Base-by-base conservation (phyloP, 2,888 invertebrate genomes). In the Pocota personata region DNA sequence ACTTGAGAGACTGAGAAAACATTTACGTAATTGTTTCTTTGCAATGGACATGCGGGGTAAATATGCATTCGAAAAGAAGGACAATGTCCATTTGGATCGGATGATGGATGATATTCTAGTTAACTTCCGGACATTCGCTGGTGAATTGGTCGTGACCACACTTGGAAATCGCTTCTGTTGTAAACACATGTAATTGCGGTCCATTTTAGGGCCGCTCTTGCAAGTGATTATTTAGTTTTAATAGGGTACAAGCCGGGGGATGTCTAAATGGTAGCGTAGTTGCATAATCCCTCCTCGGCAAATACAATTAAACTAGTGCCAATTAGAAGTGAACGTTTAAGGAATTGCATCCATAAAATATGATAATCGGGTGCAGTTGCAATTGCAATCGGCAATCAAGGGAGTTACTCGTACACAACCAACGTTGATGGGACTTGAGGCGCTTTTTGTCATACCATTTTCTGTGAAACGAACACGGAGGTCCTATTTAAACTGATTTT, bases 111-210 rank as follows among this genome's bases (percentile, higher is more conserved):
- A 77, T 62, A 82, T 67, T 86, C 58, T 72, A 82, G 76, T 67
- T 72, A 62, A 66, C 82, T 86, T 86, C 86, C 86, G 86, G 86
- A 77, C 57, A 52, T 46, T 46, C 58, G 46, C 72, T 64, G 58
- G 7, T 43, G 19, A 60, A 67, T 58, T 67, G 67, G 21, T 69
- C 16, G 19, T 55, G 43, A 60, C 84, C 80, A 66, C 82, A 82
- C 77, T 82, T 82, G 82, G 86, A 58, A 57, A 76, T 58, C 64
- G 67, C 58, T 40, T 46, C 55, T 62, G 69, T 50, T 86, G 82
- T 77, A 82, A 86, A 86, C 86, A 86, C 76, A 86, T 86, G 86
- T 86, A 86, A 86, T 86, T 86, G 82, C 76, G 8, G 37, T 3
- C 82, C 86, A 86, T 86, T 80, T 86, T 72, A 67, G 77, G 86